Evolutionary conservation across 2,888 invertebrate species (phyloP), one percentile per base, ranked within the genome.

Genomic region (Carcina quercana): DNA sequence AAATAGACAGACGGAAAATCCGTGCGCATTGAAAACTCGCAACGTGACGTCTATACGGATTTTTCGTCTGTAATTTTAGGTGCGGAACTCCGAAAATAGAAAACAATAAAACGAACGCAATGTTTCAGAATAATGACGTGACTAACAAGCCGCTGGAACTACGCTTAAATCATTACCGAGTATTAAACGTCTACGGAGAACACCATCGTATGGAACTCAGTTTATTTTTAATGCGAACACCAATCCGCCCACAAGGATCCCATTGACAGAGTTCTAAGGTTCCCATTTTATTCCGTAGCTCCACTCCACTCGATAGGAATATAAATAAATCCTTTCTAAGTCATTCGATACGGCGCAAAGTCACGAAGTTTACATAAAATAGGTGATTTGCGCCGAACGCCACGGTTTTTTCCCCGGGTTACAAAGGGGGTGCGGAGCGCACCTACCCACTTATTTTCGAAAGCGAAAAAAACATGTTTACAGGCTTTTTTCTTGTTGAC

Each of bases 321-420:
- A 73, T 68, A 75, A 75, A 73, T 75, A 79, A 76, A 79, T 79
- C 76, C 72, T 70, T 78, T 72, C 68, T 76, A 79, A 80, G 75
- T 70, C 80, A 79, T 82, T 74, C 75, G 75, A 80, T 80, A 83
- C 66, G 76, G 79, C 63, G 53, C 59, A 64, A 60, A 83, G 83
- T 82, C 83, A 83, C 83, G 83, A 78, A 79, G 73, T 83, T 82
- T 80, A 80, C 83, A 82, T 83, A 80, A 83, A 82, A 75, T 79
- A 74, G 66, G 72, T 71, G 76, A 76, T 79, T 80, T 78, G 76
- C 67, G 58, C 65, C 71, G 69, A 78, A 78, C 67, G 64, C 70
- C 66, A 63, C 53, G 60, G 62, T 67, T 66, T 70, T 82, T 76
- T 67, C 60, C 55, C 50, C 38, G 51, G 42, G 43, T 60, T 60